Base-by-base conservation (phyloP, 2,888 invertebrate species). In the Caradrina kadenii region DNA sequence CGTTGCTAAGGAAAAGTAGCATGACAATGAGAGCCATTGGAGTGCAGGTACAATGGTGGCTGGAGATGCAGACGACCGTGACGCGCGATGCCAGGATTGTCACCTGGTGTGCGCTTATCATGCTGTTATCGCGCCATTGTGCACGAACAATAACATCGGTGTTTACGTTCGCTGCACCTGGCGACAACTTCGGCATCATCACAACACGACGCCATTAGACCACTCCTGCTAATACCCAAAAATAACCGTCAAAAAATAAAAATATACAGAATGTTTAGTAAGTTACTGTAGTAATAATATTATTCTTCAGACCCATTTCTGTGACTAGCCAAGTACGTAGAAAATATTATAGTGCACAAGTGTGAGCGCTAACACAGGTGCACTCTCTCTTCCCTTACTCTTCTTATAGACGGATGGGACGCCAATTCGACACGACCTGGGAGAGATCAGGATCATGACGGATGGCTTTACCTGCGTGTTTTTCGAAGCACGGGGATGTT, bases 81-180 rank as follows among this genome's bases (percentile, higher is more conserved):
- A 4, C 45, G 63, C 1, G 67, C 74, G 73, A 67, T 69, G 82
- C 81, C 85, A 83, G 80, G 84, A 81, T 66, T 83, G 69, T 69
- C 76, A 80, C 62, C 69, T 81, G 83, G 60, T 52, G 65, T 4
- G 58, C 63, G 52, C 60, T 86, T 87, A 87, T 86, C 87, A 83
- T 72, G 49, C 63, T 74, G 77, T 81, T 86, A 87, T 87, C 86
- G 66, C 35, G 21, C 87, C 81, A 87, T 87, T 87, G 87, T 87
- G 70, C 63, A 59, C 62, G 62, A 62, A 82, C 84, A 83, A 86
- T 85, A 84, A 81, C 81, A 85, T 60, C 58, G n/a, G 48, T 85
- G 82, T 87, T 87, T 86, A 85, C 79, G 79, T 35, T 71, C 21
- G 61, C 50, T 31, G 65, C 83, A 83, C 84, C 83, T 84, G 83